phyloP scores from a whole-genome alignment of 2,888 invertebrate species.

The Ectemnius cavifrons region DNA sequence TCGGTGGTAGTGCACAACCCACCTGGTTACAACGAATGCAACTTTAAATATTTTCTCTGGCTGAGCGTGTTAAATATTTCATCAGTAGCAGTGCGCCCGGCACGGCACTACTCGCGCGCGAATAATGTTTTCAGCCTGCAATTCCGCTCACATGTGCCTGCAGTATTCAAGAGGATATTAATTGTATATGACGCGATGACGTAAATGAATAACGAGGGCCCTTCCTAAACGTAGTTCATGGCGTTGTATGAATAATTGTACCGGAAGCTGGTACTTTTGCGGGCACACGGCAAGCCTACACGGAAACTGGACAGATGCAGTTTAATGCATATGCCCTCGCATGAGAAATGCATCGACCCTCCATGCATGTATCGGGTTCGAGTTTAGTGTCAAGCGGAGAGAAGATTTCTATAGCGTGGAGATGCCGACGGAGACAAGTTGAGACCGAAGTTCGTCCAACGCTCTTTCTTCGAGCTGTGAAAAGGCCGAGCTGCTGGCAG shows the following conservation, averaged over 20 bases:
- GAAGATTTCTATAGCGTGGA: slow-evolving; percentile 49
- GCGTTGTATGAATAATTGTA: too few species aligned
- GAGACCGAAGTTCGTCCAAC: slow-evolving; percentile 30
- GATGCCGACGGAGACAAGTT: slow-evolving; percentile 31
- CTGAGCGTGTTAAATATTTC: not conserved
- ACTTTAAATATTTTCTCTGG: slow-evolving; percentile 6
- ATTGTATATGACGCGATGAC: too few species aligned
- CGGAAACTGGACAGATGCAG: too few species aligned
- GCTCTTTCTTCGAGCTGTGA: slow-evolving; percentile 43
- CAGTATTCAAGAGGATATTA: too few species aligned
- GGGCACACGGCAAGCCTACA: not conserved
- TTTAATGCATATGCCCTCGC: too few species aligned
- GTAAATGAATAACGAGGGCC: too few species aligned
- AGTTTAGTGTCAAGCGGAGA: slow-evolving; percentile 17
- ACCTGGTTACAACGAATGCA: slow-evolving; percentile 3
- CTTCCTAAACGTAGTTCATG: too few species aligned
- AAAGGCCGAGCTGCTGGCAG: slow-evolving; percentile 33
- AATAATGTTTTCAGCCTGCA: too few species aligned
- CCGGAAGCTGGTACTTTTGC: too few species aligned
- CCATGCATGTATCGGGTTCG: slow-evolving; percentile 21
- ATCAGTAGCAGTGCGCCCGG: not conserved
- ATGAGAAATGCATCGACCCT: slow-evolving; percentile 38
- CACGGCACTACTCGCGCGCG: too few species aligned
- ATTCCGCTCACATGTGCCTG: too few species aligned
- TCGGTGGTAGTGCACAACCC: not conserved